Percentiles rank a stretch among this genome's conserved stretches.
phyloP scores from a whole-genome alignment of 2,797 vertebrate genomes.

The Spinus olivaceus region DNA sequence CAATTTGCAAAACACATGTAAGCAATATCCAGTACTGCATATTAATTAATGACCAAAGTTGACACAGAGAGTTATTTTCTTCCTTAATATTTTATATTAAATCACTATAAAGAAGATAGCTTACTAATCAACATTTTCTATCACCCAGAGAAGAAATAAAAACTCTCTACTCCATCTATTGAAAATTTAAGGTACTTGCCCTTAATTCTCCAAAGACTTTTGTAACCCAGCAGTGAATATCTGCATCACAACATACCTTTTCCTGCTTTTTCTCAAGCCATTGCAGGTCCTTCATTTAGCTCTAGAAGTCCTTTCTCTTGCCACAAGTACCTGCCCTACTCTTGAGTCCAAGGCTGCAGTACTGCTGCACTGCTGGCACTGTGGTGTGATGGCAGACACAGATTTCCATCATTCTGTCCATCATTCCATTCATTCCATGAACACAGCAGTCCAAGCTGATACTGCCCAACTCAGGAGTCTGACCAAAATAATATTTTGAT shows the following conservation, averaged over 20 bases:
- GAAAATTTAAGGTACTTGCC: not conserved
- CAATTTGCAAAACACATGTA: not conserved
- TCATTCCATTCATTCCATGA: not conserved
- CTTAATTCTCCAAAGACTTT: not conserved
- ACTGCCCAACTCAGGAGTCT: not conserved
- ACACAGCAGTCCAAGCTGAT: not conserved
- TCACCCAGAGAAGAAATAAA: not conserved
- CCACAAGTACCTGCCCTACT: not conserved
- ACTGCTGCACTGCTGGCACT: not conserved
- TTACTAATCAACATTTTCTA: not conserved
- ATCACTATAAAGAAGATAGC: not conserved
- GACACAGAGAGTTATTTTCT: not conserved
- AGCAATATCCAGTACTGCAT: not conserved
- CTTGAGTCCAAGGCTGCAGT: not conserved
- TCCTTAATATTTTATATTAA: not conserved
- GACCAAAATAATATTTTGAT: not conserved
- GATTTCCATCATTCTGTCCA: not conserved
- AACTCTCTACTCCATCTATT: not conserved
- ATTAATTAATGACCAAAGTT: not conserved
- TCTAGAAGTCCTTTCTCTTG: not conserved
- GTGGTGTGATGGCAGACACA: not conserved
- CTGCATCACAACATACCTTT: not conserved
- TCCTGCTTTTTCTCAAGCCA: not conserved
- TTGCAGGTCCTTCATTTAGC: not conserved
- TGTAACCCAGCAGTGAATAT: not conserved